phyloP scores from a whole-genome alignment of 2,113 vertebrate genomes.

The Neogale vison region DNA sequence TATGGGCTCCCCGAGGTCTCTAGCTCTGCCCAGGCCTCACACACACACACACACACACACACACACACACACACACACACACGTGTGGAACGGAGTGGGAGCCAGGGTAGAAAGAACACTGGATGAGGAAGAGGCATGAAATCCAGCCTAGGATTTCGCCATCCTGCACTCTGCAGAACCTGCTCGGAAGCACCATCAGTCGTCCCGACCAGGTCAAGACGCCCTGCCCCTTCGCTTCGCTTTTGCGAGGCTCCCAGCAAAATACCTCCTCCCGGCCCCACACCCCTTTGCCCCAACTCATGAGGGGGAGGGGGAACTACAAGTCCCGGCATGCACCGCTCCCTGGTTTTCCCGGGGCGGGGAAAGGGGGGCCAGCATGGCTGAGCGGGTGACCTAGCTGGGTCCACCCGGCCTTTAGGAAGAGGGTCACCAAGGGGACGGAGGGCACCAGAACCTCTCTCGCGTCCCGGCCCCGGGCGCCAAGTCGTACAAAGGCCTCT shows the following conservation, averaged over 20 bases:
- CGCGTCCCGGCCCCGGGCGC: background rate
- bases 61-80: too few relatives aligned
- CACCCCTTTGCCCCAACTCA: background rate
- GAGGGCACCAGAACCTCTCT: background rate
- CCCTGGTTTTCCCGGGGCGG: background rate
- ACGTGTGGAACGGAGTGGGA: background rate
- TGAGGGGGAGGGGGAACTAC: background rate
- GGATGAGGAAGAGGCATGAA: background rate
- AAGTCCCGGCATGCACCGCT: slow-evolving; percentile 9
- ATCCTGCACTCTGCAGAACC: background rate
- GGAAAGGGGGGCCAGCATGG: background rate
- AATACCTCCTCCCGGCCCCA: background rate
- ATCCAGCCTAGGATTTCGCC: background rate
- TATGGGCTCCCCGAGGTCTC: background rate
- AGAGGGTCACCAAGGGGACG: background rate
- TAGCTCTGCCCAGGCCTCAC: background rate
- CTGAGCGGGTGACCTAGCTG: background rate
- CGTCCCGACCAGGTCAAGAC: slow-evolving; percentile 10
- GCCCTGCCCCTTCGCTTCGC: background rate
- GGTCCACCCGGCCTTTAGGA: background rate
- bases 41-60: too few relatives aligned
- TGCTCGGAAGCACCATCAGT: background rate
- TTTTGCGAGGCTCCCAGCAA: background rate
- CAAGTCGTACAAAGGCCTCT: background rate
- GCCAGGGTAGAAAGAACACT: background rate